Evolutionary conservation across 2,888 invertebrate species (phyloP).

Genomic region (Cremastinae sp.): DNA sequence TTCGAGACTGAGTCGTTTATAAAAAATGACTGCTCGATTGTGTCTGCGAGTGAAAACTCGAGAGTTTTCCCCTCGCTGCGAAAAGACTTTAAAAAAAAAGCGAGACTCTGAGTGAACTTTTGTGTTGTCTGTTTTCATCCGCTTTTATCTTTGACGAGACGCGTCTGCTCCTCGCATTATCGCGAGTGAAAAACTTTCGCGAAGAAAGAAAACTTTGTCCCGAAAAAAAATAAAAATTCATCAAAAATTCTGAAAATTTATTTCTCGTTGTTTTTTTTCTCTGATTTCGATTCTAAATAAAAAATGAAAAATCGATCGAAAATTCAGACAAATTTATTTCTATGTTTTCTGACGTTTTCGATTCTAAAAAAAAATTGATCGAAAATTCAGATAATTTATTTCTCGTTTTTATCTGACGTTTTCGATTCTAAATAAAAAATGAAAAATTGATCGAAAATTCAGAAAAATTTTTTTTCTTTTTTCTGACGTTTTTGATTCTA

Average conservation of each 20-base stretch:
- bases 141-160: conserved; percentile 43
- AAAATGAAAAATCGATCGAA: too few relatives aligned
- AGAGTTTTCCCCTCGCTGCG: conserved; percentile 21
- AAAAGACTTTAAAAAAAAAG: not conserved
- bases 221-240: too few relatives aligned
- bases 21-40: conserved; percentile 56
- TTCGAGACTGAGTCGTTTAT: conserved; percentile 45
- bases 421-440: conserved; percentile 14
- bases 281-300: not conserved
- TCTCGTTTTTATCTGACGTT: too few relatives aligned
- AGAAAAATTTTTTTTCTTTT: not conserved
- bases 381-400: too few relatives aligned
- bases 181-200: not conserved
- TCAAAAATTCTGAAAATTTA: too few relatives aligned
- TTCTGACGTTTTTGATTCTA: not conserved
- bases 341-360: not conserved
- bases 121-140: conserved; percentile 31
- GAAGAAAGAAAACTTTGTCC: too few relatives aligned
- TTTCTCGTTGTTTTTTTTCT: not conserved
- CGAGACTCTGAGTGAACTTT: conserved; percentile 38
- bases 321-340: not conserved
- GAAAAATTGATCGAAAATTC: not conserved
- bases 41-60: conserved; percentile 43
- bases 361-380: not conserved
- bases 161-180: conserved; percentile 4